Conservation (phyloP, 2,113 vertebrate genomes). For the Nycticorax nycticorax region DNA sequence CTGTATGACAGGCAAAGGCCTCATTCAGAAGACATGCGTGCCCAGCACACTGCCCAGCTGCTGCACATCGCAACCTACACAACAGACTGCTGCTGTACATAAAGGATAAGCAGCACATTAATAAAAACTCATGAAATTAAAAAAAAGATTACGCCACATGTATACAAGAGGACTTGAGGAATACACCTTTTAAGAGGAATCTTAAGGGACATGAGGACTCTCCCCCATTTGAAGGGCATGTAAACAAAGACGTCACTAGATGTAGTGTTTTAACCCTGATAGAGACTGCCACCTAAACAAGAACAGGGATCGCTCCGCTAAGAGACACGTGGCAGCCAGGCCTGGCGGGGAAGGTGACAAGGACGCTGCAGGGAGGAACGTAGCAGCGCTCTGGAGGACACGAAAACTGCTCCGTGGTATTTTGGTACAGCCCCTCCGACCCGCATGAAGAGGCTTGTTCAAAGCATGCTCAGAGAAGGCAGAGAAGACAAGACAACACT, state of each 20-base stretch:
- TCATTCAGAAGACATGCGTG: neutral
- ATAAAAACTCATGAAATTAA: neutral
- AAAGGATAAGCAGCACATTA: neutral
- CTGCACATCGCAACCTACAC: neutral
- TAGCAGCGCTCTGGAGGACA: neutral
- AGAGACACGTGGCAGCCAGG: neutral
- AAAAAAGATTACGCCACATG: neutral
- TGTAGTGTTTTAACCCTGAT: conserved; percentile 38
- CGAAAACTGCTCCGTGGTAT: neutral
- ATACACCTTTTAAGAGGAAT: neutral
- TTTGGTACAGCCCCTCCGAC: neutral
- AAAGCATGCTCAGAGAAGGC: neutral
- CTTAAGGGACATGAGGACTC: conserved; percentile 5
- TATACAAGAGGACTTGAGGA: conserved; percentile 1
- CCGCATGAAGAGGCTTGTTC: neutral
- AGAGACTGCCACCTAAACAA: neutral
- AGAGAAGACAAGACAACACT: neutral
- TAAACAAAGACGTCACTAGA: conserved; percentile 35
- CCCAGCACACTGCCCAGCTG: neutral
- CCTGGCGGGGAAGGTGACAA: neutral
- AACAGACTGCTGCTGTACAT: neutral
- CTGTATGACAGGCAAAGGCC: neutral
- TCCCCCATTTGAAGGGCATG: neutral
- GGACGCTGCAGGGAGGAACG: neutral
- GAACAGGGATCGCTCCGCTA: neutral